Conservation (phyloP, 2,888 invertebrate species). For the Ferdinandea cuprea region DNA sequence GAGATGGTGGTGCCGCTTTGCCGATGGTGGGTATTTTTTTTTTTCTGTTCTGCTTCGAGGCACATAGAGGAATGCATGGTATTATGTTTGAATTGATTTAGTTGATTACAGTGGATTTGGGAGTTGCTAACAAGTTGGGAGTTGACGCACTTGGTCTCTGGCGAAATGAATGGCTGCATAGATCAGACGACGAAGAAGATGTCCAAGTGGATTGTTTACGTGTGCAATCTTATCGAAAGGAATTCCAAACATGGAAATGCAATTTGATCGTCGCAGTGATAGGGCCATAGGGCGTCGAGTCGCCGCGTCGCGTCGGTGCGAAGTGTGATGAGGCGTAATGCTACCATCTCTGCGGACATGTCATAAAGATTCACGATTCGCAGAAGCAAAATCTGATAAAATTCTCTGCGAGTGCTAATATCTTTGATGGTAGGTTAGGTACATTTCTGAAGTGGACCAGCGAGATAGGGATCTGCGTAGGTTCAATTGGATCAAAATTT, state of each 20-base stretch:
- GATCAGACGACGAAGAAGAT: constrained; percentile 26
- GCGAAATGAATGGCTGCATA: not conserved
- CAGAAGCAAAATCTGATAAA: constrained; percentile 28
- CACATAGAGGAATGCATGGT: constrained; percentile 14
- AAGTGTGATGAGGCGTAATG: constrained; percentile 33
- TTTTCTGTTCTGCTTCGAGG: constrained; percentile 25
- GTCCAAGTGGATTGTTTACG: constrained; percentile 31
- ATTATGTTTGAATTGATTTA: constrained; percentile 61
- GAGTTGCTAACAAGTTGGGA: constrained; percentile 6
- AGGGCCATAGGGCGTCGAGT: no score
- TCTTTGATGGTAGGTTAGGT: constrained; percentile 27
- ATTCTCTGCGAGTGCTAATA: constrained; percentile 37
- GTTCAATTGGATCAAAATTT: constrained; percentile 47
- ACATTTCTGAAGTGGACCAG: constrained; percentile 34
- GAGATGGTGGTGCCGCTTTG: constrained; percentile 11
- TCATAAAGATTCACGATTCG: constrained; percentile 61
- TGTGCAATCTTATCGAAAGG: constrained; percentile 57
- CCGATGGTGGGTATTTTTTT: not conserved
- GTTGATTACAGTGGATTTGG: constrained; percentile 57
- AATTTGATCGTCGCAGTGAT: constrained; percentile 64
- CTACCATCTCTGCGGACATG: constrained; percentile 39
- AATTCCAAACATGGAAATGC: constrained; percentile 69
- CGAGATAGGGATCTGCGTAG: constrained; percentile 58
- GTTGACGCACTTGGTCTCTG: not conserved
- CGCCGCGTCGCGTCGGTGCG: no score